A percentile compares a stretch with the other conserved stretches of the same genome.
These are phyloP conservation scores for Festucalex cinctus DNA, from an alignment of 2,113 vertebrate species.

Conservation along the genomic window DNA sequence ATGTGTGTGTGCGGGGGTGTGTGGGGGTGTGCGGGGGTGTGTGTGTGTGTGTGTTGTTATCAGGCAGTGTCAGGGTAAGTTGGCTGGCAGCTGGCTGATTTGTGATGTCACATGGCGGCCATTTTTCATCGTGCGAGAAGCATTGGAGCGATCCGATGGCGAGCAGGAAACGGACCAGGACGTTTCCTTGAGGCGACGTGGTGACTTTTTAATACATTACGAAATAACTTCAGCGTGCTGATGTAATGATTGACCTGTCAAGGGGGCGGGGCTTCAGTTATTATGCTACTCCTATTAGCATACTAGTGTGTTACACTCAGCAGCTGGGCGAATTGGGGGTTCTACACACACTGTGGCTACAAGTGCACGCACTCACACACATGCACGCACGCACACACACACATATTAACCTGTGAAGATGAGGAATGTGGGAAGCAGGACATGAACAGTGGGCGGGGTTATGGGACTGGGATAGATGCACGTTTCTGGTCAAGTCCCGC, in stretches of 20 bases:
- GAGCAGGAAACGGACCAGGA: not conserved
- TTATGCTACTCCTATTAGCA: not conserved
- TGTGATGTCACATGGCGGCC: not conserved
- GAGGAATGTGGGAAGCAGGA: conserved; percentile 69
- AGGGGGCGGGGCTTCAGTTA: not conserved
- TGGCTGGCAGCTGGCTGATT: conserved; percentile 3
- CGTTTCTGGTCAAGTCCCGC: too few relatives aligned
- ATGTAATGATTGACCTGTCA: conserved; percentile 41
- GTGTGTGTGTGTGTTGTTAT: conserved; percentile 1
- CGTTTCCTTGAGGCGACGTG: not conserved
- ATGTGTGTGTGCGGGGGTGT: not conserved
- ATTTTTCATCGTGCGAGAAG: not conserved
- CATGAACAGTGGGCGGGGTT: conserved; percentile 11
- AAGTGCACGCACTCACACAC: not conserved
- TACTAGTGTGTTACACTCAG: not conserved
- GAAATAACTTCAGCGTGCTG: conserved; percentile 23
- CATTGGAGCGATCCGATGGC: not conserved
- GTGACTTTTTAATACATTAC: conserved; percentile 41
- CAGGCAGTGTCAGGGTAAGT: conserved; percentile 1
- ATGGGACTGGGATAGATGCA: too few relatives aligned
- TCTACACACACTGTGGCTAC: not conserved
- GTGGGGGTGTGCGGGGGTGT: not conserved
- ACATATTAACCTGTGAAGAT: conserved; percentile 80
- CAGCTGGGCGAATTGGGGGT: too few relatives aligned
- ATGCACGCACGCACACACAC: conserved; percentile 62